phyloP scores from a whole-genome alignment of 1,140 invertebrate genomes.

The Oryzaephilus surinamensis region DNA sequence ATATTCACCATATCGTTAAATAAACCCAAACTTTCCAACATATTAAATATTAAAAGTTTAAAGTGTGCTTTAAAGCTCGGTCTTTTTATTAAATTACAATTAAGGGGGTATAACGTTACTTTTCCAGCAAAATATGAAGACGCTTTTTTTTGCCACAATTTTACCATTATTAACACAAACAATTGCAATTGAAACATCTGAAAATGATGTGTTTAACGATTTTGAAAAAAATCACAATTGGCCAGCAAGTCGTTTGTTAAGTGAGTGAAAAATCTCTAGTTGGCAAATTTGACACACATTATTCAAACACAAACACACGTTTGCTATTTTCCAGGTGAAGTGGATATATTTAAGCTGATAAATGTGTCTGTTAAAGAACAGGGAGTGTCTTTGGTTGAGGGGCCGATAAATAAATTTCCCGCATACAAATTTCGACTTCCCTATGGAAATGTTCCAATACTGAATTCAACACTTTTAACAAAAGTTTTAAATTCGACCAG shows the following conservation, averaged over 20 bases:
- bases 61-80: too few relatives aligned
- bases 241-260: constrained; percentile 7
- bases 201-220: too few relatives aligned
- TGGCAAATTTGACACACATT: not conserved
- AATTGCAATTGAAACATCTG: too few relatives aligned
- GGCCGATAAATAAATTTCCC: constrained; percentile 33
- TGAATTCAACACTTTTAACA: constrained; percentile 26
- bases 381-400: constrained; percentile 35
- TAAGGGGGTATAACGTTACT: too few relatives aligned
- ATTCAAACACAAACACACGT: not conserved
- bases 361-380: constrained; percentile 35
- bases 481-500: constrained; percentile 23
- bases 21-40: too few relatives aligned
- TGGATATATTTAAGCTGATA: constrained; percentile 37
- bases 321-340: constrained; percentile 26
- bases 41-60: too few relatives aligned
- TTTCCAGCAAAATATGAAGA: too few relatives aligned
- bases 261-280: not conserved
- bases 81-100: too few relatives aligned
- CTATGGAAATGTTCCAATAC: constrained; percentile 35
- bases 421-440: constrained; percentile 38
- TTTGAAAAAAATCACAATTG: constrained; percentile 12
- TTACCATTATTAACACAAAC: too few relatives aligned
- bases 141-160: too few relatives aligned
- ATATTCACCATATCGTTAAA: too few relatives aligned